A percentile compares a stretch with the other conserved stretches of the same genome.
Conservation (phyloP, 2,888 invertebrate genomes). For the Neoscelio sp. region DNA sequence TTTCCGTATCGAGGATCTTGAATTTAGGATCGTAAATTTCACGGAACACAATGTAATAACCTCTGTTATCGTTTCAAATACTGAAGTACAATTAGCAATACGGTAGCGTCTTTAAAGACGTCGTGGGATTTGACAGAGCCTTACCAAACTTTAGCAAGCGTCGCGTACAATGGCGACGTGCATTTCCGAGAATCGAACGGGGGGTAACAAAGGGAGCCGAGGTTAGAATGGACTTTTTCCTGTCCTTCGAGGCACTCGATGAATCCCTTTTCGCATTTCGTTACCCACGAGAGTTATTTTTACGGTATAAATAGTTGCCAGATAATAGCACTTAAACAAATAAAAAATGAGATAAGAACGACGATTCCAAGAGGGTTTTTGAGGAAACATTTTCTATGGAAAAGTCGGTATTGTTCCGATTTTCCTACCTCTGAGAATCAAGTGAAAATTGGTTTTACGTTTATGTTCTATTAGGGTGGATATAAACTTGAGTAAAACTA, state of each 20-base stretch:
- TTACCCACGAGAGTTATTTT: neutral
- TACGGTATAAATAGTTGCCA: no score
- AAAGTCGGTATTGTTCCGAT: no score
- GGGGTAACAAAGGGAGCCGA: conserved; percentile 32
- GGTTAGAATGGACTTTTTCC: conserved; percentile 2
- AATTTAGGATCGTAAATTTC: conserved; percentile 50
- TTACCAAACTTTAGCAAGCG: conserved; percentile 30
- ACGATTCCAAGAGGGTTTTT: no score
- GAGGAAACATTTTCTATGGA: no score
- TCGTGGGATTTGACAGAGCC: conserved; percentile 39
- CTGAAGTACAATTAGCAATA: conserved; percentile 48
- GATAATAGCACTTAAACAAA: no score
- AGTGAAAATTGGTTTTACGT: no score
- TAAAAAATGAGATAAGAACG: no score
- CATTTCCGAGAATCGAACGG: conserved; percentile 46
- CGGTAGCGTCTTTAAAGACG: conserved; percentile 37
- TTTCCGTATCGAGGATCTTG: no score
- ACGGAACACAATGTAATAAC: conserved; percentile 50
- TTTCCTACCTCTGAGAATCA: no score
- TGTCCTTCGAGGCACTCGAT: conserved; percentile 7
- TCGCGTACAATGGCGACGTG: conserved; percentile 42
- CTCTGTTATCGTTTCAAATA: conserved; percentile 41
- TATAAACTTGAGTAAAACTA: no score
- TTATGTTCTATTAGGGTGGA: no score
- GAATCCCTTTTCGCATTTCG: conserved; percentile 28